These are phyloP conservation scores for Leptopilina clavipes DNA, from an alignment of 1,140 invertebrate species.

Conservation along the genomic window DNA sequence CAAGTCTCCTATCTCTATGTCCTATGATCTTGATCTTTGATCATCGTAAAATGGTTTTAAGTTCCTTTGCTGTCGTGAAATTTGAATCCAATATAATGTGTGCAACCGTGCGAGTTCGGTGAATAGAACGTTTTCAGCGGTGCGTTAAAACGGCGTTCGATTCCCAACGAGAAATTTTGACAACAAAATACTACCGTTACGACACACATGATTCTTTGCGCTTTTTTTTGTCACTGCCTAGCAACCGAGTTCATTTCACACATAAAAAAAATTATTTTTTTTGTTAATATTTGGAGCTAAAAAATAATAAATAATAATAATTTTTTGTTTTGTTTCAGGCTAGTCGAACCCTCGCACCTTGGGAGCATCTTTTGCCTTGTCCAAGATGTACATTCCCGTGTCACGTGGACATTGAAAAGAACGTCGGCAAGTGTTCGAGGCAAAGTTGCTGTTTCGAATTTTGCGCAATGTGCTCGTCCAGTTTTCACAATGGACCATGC, in stretches of 20 bases:
- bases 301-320: neutral
- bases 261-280: neutral
- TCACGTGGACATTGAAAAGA: slow-evolving; percentile 65
- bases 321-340: slow-evolving; percentile 63
- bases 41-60: slow-evolving; percentile 4
- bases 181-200: slow-evolving; percentile 33
- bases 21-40: slow-evolving; percentile 21
- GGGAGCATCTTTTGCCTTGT: slow-evolving; percentile 66
- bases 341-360: slow-evolving; percentile 65
- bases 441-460: slow-evolving; percentile 68
- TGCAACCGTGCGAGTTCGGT: slow-evolving; percentile 23
- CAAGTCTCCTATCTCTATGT: neutral
- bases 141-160: slow-evolving; percentile 32
- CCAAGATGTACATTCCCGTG: slow-evolving; percentile 71
- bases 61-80: slow-evolving; percentile 21
- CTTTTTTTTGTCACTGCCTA: neutral
- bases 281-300: neutral
- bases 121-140: slow-evolving; percentile 14
- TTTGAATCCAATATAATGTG: slow-evolving; percentile 27
- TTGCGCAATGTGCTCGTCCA: slow-evolving; percentile 68
- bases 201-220: neutral
- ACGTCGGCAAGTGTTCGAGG: slow-evolving; percentile 68
- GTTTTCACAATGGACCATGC: slow-evolving; percentile 65
- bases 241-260: neutral
- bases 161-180: slow-evolving; percentile 7